phyloP scores from a whole-genome alignment of 2,113 vertebrate species.

The Taxidea taxus region DNA sequence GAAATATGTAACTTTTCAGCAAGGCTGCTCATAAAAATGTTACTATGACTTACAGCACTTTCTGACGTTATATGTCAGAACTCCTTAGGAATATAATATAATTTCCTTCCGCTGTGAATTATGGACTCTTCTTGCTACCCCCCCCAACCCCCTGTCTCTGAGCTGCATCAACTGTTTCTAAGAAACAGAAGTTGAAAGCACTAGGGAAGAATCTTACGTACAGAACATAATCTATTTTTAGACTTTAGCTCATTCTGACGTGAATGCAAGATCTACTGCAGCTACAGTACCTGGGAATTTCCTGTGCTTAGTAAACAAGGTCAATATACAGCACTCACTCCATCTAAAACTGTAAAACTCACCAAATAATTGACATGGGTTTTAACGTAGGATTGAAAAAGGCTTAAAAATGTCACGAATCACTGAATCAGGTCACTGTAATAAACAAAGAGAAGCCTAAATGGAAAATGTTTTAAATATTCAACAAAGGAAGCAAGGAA shows the following conservation, averaged over 20 bases:
- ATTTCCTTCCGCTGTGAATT: conserved; percentile 61
- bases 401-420: neutral
- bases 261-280: conserved; percentile 10
- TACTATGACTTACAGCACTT: conserved; percentile 29
- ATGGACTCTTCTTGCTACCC: neutral
- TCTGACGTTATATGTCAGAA: neutral
- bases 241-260: conserved; percentile 52
- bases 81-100: conserved; percentile 46
- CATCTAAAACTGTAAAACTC: neutral
- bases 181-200: conserved; percentile 36
- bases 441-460: neutral
- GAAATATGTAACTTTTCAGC: conserved; percentile 34
- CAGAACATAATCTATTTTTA: conserved; percentile 67
- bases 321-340: neutral
- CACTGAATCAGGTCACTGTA: neutral
- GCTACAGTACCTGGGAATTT: conserved; percentile 47
- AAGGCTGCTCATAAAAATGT: conserved; percentile 16
- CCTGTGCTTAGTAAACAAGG: conserved; percentile 44
- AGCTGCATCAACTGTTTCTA: conserved; percentile 15
- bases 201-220: conserved; percentile 28
- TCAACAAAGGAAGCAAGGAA: neutral
- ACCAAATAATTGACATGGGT: neutral
- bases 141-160: neutral
- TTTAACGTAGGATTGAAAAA: neutral
- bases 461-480: neutral